Evolutionary conservation across 2,797 vertebrate species (phyloP), one percentile per base, ranked within the genome.

Genomic region (Semaprochilodus insignis): DNA sequence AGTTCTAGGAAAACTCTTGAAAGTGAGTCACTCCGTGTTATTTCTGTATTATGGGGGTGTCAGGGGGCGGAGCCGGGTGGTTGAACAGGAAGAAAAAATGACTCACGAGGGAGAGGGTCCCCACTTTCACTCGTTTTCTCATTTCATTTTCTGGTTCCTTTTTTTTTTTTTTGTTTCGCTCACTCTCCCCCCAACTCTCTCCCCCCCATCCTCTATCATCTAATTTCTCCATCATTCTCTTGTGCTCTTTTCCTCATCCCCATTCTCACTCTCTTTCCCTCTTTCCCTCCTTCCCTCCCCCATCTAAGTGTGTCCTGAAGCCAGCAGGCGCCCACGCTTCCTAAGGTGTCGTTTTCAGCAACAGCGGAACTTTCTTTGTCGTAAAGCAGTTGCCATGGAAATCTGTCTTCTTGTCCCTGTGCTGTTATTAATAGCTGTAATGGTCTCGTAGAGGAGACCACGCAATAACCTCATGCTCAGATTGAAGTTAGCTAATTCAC

Each of bases 261-360:
- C 51, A 5, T 2, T 57, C 27, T 36, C 71, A 17, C 16, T 17
- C 17, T 44, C 21, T 63, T 13, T 31, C 36, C 51, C 23, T 67
- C 17, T 8, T 6, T 13, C 72, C 23, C 23, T 52, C 15, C 44
- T 16, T 40, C 55, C 31, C 51, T 21, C 72, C 52, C 73, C 31
- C 55, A 34, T 74, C 23, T 11, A 34, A 16, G 62, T n/a, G 23
- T 34, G 48, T 66, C 44, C 80, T 57, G 31, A 44, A 11, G 48
- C 62, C n/a, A 67, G 62, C 40, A 40, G 25, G 25, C 74, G 11
- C 83, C 73, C 83, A 85, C 83, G 36, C 74, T 70, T 80, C 54
- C 71, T 70, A 80, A 83, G 82, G 82, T 80, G 82, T 83, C 82
- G 54, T 80, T 83, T 83, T 34, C 77, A 75, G 72, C 77, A 83